Conservation (phyloP, 2,797 vertebrate genomes). For the Halcyon smyrnensis region DNA sequence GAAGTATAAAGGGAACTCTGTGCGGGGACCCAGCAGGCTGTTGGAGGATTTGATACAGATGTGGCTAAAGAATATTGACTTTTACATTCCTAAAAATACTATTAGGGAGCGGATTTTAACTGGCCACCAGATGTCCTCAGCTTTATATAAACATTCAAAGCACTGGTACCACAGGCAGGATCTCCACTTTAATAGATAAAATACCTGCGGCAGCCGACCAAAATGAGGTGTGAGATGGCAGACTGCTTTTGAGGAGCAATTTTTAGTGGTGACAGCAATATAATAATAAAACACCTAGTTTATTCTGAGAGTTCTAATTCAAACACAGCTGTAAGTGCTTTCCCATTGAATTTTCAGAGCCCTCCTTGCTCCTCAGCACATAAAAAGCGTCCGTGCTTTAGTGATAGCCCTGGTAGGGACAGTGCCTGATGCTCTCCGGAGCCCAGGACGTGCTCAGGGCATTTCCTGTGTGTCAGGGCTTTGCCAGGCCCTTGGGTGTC, state of each 20-base stretch:
- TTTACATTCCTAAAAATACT: background rate
- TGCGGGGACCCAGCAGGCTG: background rate
- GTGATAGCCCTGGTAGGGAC: background rate
- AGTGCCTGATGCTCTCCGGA: background rate
- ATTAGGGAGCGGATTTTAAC: background rate
- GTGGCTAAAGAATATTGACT: background rate
- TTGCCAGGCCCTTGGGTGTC: background rate
- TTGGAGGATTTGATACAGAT: background rate
- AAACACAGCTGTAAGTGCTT: background rate
- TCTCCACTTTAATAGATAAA: background rate
- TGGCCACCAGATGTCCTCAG: conserved; percentile 65
- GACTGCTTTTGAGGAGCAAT: background rate
- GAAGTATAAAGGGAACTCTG: background rate
- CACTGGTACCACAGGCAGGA: background rate
- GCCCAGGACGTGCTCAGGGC: background rate
- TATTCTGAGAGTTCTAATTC: background rate
- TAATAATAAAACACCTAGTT: background rate
- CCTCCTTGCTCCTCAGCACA: background rate
- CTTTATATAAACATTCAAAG: conserved; percentile 22
- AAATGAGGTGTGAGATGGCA: background rate
- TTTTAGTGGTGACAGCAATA: background rate
- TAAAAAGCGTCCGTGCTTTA: background rate
- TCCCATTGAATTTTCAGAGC: background rate
- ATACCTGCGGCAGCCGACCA: background rate
- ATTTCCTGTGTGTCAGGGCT: background rate